Conservation (phyloP, 2,797 vertebrate genomes). For the Tarsius wallacei region DNA sequence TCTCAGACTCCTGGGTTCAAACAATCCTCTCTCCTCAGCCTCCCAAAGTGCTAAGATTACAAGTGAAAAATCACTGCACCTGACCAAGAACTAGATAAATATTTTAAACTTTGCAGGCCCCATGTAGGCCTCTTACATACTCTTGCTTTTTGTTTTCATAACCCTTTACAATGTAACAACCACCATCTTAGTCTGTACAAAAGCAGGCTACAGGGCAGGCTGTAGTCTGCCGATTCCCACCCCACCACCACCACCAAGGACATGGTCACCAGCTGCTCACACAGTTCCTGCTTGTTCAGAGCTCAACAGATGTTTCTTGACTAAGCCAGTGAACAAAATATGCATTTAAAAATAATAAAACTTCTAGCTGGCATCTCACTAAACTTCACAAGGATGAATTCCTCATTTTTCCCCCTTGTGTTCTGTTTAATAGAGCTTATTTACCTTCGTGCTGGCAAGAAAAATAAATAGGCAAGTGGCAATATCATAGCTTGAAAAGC, state of each 20-base stretch:
- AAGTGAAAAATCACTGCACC: too few species aligned
- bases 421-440: neutral
- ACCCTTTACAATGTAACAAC: neutral
- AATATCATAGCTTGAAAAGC: neutral
- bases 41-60: too few species aligned
- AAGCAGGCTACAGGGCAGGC: neutral
- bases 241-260: neutral
- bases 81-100: neutral
- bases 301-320: neutral
- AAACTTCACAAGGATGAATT: neutral
- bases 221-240: neutral
- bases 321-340: neutral
- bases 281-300: neutral
- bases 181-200: neutral
- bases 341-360: neutral
- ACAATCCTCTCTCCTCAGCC: too few species aligned
- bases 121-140: neutral
- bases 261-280: fast-evolving
- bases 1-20: too few species aligned
- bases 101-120: neutral
- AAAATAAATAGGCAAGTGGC: neutral
- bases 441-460: neutral
- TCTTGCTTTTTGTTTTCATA: neutral
- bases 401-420: neutral
- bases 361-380: neutral